Evolutionary conservation across 2,113 vertebrate genomes (phyloP).

Genomic region (Hyperopisus bebe): DNA sequence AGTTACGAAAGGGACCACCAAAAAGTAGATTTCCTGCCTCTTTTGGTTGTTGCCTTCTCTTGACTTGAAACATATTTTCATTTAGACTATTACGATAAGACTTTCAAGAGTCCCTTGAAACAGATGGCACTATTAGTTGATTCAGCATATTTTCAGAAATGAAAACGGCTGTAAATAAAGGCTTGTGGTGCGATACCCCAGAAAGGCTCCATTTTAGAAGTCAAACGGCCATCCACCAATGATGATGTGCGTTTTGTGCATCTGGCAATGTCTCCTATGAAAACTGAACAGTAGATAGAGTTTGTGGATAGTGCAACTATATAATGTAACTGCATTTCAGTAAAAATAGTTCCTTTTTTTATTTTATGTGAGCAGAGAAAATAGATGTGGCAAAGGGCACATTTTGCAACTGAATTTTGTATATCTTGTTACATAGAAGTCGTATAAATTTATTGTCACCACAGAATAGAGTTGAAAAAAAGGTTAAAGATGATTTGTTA

Average conservation of each 20-base stretch:
- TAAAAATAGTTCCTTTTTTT: background rate
- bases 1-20: background rate
- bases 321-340: background rate
- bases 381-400: background rate
- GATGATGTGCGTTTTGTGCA: background rate
- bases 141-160: background rate
- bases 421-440: conserved; percentile 4
- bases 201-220: background rate
- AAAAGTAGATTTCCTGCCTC: background rate
- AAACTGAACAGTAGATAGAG: background rate
- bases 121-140: background rate
- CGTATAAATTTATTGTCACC: background rate
- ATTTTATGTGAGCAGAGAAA: background rate
- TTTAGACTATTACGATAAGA: background rate
- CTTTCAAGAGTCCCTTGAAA: background rate
- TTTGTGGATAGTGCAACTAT: background rate
- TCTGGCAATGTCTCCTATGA: background rate
- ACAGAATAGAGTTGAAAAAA: background rate
- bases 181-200: background rate
- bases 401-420: background rate
- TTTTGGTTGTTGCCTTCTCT: background rate
- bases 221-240: background rate
- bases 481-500: conserved; percentile 4
- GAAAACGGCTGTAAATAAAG: background rate
- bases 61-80: background rate